Base-by-base conservation (phyloP, 2,113 vertebrate genomes). In the Onychostruthus taczanowskii region DNA sequence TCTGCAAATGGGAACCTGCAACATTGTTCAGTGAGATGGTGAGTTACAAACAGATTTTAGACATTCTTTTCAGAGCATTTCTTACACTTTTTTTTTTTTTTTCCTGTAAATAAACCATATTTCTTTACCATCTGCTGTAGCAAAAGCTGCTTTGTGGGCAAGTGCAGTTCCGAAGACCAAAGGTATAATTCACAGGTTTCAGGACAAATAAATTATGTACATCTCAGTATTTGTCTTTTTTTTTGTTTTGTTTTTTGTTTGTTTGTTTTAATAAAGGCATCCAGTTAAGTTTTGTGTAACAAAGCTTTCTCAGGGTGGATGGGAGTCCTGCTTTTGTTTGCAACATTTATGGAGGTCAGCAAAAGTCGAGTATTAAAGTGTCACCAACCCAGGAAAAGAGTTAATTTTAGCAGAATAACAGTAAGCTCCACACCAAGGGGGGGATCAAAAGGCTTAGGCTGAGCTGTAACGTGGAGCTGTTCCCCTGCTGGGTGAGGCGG, bases 401-500 rank as follows among this genome's bases (percentile, higher is more conserved):
- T 93, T 86, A 80, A 61, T 91, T 96, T 94, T 79, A 97, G 87
- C 94, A 97, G 87, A 96, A 88, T 47, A 95, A 94, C 77, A 97
- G 91, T 84, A 96, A 96, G 92, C 96, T 96, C 97, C 97, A 97
- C 79, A 96, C 82, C 93, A 96, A 87, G n/a, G 93, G 73, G 61
- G 97, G 92, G 56, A 97, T 94, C 92, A 96, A 88, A 91, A 97
- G 92, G 85, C 93, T 91, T 64, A 96, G 80, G 87, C 86, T 94
- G 92, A 95, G 59, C 67, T 90, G 96, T 90, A 95, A 63, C 1
- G 93, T 95, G 96, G 97, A 91, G 93, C 96, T 98, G n/a, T 93
- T 89, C 52, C 96, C 97, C 13, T 96, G 96, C 83, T 98, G 98
- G 74, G 96, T 97, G 75, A 98, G 93, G 69, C 99, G 99, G 97